phyloP scores from a whole-genome alignment of 2,888 invertebrate species.

The Lepidonotus clava region DNA sequence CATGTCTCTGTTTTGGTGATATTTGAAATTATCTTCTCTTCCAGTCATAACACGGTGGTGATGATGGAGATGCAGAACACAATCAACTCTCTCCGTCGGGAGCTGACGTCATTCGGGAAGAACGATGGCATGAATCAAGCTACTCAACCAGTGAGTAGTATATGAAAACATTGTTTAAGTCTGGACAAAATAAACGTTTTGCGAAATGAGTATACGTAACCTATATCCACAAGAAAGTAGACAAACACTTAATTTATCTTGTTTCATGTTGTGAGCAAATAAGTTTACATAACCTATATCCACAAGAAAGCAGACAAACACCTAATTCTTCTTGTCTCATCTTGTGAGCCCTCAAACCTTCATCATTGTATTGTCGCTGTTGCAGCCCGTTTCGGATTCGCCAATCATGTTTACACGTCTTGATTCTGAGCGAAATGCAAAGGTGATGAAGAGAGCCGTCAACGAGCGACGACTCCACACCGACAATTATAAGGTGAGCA shows the following conservation, averaged over 20 bases:
- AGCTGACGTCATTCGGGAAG: conserved; percentile 68
- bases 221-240: too few species aligned
- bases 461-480: conserved; percentile 62
- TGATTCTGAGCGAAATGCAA: conserved; percentile 79
- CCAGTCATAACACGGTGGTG: conserved; percentile 76
- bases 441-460: conserved; percentile 77
- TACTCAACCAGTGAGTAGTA: too few species aligned
- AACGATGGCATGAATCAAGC: too few species aligned
- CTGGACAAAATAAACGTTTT: too few species aligned
- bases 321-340: neutral
- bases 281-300: too few species aligned
- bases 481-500: conserved; percentile 63
- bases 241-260: too few species aligned
- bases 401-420: conserved; percentile 79
- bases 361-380: neutral
- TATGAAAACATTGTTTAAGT: too few species aligned
- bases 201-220: too few species aligned
- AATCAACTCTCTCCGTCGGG: conserved; percentile 75
- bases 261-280: too few species aligned
- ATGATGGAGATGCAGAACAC: conserved; percentile 80
- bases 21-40: neutral
- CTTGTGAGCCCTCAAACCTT: too few species aligned
- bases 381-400: conserved; percentile 34
- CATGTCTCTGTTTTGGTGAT: neutral
- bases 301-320: too few species aligned